Conservation (phyloP, 2,797 vertebrate species). For the Arnoldichthys spilopterus region DNA sequence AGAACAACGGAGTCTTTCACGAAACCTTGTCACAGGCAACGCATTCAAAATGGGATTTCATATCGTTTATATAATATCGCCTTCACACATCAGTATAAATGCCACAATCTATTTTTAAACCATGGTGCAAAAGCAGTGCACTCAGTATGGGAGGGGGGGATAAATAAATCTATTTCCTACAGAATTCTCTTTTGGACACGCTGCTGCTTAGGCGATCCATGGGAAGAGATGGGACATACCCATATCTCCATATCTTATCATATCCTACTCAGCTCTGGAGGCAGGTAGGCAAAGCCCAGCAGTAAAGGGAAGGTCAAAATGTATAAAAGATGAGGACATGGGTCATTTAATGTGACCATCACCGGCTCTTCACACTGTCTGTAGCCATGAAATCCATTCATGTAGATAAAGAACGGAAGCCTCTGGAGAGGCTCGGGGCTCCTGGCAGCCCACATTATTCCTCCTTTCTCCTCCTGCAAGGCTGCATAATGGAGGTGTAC, state of each 20-base stretch:
- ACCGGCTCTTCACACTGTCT: constrained; percentile 43
- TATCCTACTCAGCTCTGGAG: constrained; percentile 41
- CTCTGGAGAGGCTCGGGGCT: constrained; percentile 43
- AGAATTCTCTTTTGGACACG: constrained; percentile 22
- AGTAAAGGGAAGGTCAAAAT: constrained; percentile 47
- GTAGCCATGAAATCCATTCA: constrained; percentile 46
- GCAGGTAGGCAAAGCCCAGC: constrained; percentile 45
- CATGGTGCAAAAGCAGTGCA: background rate
- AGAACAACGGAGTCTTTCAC: background rate
- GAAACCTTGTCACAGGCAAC: constrained; percentile 1
- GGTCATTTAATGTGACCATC: constrained; percentile 52
- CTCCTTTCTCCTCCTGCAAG: background rate
- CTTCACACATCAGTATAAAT: constrained; percentile 17
- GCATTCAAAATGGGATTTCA: background rate
- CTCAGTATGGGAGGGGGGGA: background rate
- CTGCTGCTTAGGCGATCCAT: constrained; percentile 28
- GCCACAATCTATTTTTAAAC: constrained; percentile 36
- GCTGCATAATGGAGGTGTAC: constrained; percentile 28
- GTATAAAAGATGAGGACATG: constrained; percentile 59
- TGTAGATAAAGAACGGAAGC: constrained; percentile 53
- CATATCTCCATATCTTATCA: constrained; percentile 55
- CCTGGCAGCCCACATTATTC: constrained; percentile 18
- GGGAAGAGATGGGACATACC: constrained; percentile 32
- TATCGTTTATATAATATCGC: constrained; percentile 1
- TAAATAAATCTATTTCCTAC: constrained; percentile 40